Percentiles rank a stretch among this genome's conserved stretches.
Evolutionary conservation across 1,140 invertebrate species (phyloP).

Genomic region (Scaptomyza montana): DNA sequence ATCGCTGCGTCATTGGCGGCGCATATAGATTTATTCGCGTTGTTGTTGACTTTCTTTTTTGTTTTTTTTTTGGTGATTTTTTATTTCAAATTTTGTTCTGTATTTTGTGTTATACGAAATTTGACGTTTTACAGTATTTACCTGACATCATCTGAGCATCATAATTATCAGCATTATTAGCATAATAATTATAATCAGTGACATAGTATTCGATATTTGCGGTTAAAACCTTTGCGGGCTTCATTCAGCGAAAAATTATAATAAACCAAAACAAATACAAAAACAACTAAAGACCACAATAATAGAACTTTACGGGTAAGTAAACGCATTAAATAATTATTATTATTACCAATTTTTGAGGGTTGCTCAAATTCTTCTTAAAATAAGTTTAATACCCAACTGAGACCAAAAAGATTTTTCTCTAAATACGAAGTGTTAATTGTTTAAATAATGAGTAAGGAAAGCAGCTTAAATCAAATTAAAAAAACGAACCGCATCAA

Average conservation of each 20-base stretch:
- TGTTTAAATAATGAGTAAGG: too few species aligned
- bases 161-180: constrained; percentile 19
- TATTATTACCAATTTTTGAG: not conserved
- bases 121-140: constrained; percentile 48
- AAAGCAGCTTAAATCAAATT: too few species aligned
- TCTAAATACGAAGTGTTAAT: too few species aligned
- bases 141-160: constrained; percentile 54
- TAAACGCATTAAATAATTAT: not conserved
- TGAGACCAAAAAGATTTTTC: too few species aligned
- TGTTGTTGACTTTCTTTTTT: not conserved
- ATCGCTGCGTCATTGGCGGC: constrained; percentile 28
- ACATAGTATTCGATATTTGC: constrained; percentile 55
- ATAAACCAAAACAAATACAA: constrained; percentile 16
- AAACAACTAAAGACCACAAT: constrained; percentile 4
- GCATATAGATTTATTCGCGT: constrained; percentile 23
- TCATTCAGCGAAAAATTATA: constrained; percentile 34
- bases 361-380: not conserved
- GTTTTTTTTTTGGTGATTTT: not conserved
- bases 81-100: not conserved
- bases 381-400: too few species aligned
- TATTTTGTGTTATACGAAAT: constrained; percentile 23
- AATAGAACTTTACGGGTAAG: constrained; percentile 20
- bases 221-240: constrained; percentile 71
- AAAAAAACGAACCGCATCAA: too few species aligned
- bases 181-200: constrained; percentile 27